Evolutionary conservation across 2,113 vertebrate genomes (phyloP).

Genomic region (Chamaea fasciata): DNA sequence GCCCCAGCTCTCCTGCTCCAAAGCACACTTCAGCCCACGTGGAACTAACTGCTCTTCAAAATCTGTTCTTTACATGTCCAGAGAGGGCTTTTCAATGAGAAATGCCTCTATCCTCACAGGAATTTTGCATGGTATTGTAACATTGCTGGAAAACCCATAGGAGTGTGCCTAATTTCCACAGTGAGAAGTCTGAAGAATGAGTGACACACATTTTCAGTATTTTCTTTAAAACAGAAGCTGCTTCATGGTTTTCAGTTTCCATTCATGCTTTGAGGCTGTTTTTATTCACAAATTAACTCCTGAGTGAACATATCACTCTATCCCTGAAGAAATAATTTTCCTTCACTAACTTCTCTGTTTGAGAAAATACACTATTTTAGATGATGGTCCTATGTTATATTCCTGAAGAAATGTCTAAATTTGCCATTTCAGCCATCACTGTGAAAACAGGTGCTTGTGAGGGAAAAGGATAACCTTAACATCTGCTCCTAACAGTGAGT

Average conservation of each 20-base stretch:
- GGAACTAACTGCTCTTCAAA: background rate
- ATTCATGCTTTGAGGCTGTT: background rate
- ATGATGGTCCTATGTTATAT: background rate
- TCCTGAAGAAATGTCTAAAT: background rate
- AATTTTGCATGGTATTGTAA: background rate
- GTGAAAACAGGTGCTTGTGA: background rate
- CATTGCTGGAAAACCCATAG: background rate
- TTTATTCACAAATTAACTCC: background rate
- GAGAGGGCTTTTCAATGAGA: background rate
- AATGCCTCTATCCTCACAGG: background rate
- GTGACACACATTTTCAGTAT: background rate
- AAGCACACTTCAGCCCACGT: accelerated
- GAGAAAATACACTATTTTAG: background rate
- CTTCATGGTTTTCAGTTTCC: background rate
- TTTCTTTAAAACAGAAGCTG: background rate
- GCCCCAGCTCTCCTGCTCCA: background rate
- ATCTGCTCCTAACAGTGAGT: background rate
- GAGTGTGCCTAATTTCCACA: background rate
- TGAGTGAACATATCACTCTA: background rate
- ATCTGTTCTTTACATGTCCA: background rate
- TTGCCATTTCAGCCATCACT: background rate
- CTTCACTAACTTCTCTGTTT: background rate
- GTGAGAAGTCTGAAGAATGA: background rate
- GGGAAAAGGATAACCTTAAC: background rate
- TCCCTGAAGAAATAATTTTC: background rate